Evolutionary conservation across 1,140 invertebrate genomes (phyloP).

Genomic region (Stratiolaelaps scimitus): DNA sequence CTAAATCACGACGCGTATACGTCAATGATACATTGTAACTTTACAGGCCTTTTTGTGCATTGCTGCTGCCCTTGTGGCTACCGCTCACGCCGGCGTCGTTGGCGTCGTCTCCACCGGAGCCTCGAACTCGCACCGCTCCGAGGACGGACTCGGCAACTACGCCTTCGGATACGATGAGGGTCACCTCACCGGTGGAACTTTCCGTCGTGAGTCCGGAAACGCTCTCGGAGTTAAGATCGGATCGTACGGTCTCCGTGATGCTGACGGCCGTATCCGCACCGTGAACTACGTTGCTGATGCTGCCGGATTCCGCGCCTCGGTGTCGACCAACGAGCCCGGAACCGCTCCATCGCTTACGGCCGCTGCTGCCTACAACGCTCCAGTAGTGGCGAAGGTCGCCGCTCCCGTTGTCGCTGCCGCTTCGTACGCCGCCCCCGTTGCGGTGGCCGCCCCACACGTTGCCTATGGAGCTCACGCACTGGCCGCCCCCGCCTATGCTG

Average conservation of each 20-base stretch:
- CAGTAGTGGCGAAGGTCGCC: conserved; percentile 8
- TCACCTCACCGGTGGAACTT: conserved; percentile 36
- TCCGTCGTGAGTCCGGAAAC: conserved; percentile 37
- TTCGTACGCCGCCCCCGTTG: conserved; percentile 31
- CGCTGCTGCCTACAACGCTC: conserved; percentile 35
- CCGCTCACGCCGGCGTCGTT: conserved; percentile 31
- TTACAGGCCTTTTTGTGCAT: conserved; percentile 31
- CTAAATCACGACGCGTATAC: too few relatives aligned
- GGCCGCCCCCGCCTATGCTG: too few relatives aligned
- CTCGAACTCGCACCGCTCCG: conserved; percentile 31
- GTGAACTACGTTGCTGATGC: too few relatives aligned
- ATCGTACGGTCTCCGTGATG: conserved; percentile 38
- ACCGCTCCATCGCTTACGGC: conserved; percentile 37
- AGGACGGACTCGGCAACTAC: conserved; percentile 31
- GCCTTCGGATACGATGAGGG: conserved; percentile 38
- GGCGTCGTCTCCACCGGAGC: conserved; percentile 30
- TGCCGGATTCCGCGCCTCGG: conserved; percentile 32
- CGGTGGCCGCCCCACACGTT: conserved; percentile 5
- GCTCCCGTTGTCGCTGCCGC: conserved; percentile 30
- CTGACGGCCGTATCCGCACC: too few relatives aligned
- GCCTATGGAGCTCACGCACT: too few relatives aligned
- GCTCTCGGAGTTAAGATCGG: conserved; percentile 35
- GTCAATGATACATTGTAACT: too few relatives aligned
- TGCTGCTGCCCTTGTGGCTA: conserved; percentile 31
- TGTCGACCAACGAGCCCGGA: conserved; percentile 37